phyloP scores from a whole-genome alignment of 2,888 invertebrate species.

The Conops quadrifasciatus region DNA sequence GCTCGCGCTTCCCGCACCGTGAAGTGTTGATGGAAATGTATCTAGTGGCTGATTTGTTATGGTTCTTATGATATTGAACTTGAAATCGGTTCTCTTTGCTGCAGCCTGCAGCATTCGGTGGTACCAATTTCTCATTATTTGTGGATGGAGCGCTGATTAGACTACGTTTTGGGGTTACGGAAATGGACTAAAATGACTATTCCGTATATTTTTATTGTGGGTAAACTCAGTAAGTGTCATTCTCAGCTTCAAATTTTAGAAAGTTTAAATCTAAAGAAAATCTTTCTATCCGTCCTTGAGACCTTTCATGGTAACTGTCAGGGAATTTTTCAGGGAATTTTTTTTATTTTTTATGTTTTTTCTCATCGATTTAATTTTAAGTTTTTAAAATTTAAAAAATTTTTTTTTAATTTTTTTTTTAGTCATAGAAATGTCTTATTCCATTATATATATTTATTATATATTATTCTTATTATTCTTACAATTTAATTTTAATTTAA shows the following conservation, averaged over 20 bases:
- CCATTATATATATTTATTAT: too few relatives aligned
- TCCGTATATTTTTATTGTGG: background rate
- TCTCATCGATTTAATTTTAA: too few relatives aligned
- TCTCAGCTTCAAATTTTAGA: background rate
- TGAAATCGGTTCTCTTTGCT: background rate
- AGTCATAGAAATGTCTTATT: too few relatives aligned
- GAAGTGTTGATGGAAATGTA: conserved; percentile 1
- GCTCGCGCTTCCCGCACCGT: background rate
- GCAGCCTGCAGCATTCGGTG: background rate
- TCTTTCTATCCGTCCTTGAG: background rate
- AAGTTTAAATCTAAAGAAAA: too few relatives aligned
- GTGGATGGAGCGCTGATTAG: background rate
- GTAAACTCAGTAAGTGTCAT: background rate
- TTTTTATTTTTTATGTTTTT: too few relatives aligned
- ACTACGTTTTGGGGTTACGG: background rate
- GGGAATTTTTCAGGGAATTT: too few relatives aligned
- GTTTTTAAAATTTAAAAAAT: too few relatives aligned
- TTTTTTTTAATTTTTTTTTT: too few relatives aligned
- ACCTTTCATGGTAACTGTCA: too few relatives aligned
- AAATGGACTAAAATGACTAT: background rate
- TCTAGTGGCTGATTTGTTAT: background rate
- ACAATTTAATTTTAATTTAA: too few relatives aligned
- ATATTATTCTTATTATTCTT: too few relatives aligned
- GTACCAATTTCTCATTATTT: background rate
- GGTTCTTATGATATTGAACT: background rate